Percentiles rank a stretch among this genome's conserved stretches.
Evolutionary conservation across 2,888 invertebrate species (phyloP).

Genomic region (Prenolepis imparis): DNA sequence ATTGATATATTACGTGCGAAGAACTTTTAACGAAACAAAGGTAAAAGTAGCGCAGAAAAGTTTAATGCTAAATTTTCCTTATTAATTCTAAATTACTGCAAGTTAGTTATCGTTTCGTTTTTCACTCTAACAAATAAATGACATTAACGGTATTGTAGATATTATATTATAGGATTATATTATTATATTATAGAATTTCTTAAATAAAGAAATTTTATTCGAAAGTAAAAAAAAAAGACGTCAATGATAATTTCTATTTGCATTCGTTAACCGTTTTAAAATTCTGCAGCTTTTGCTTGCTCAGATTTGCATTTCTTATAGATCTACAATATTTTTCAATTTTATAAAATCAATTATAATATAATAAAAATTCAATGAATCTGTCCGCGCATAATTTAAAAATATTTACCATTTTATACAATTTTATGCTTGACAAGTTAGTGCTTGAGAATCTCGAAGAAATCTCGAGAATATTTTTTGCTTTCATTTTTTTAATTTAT

Average conservation of each 20-base stretch:
- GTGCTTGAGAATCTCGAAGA: not conserved
- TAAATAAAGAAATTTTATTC: not conserved
- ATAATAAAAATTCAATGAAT: not conserved
- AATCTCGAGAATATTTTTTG: conserved; percentile 31
- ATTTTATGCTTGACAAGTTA: not conserved
- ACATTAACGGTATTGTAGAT: not conserved
- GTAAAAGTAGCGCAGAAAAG: not conserved
- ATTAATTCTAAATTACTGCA: not conserved
- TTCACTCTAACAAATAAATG: not conserved
- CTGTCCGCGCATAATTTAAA: not conserved
- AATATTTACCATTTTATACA: conserved; percentile 8
- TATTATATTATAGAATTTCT: not conserved
- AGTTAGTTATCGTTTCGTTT: not conserved
- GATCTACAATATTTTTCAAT: not conserved
- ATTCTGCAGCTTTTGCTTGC: not conserved
- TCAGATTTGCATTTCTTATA: not conserved
- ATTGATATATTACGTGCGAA: not conserved
- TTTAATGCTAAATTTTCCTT: not conserved
- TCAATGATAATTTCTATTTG: not conserved
- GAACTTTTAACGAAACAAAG: not conserved
- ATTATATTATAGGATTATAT: not conserved
- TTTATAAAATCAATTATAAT: not conserved
- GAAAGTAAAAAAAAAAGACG: not conserved
- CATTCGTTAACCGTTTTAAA: not conserved
- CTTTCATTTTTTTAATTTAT: conserved; percentile 36